Evolutionary conservation across 37 sponge, comb jelly and placozoan species (phyloP), one percentile per base, ranked within the genome.

Genomic region (Halichondria panicea): DNA sequence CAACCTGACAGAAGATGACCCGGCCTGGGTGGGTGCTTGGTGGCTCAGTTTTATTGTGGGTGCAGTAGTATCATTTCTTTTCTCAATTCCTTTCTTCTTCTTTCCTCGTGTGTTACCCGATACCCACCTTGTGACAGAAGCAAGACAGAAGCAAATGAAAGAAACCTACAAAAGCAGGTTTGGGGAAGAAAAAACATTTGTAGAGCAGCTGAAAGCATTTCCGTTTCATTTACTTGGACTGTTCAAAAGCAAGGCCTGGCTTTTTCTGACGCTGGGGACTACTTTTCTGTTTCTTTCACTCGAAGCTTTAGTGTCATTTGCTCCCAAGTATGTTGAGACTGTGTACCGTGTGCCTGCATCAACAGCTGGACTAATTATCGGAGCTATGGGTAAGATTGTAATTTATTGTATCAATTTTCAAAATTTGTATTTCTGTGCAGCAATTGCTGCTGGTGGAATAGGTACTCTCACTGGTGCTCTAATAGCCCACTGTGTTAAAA

Each of bases 11-110:
- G 28, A 43, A 4, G 63, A 50, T 65, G 74, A 88, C 71, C 77
- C 83, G 3, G 82, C 60, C 27, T 93, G 73, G 68, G 86, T 93
- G 27, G 94, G 94, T 13, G 89, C 83, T 0, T 93, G 94, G 94
- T 93, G 94, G 94, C 48, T 88, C 1, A 80, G 88, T 8, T 93
- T 88, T 43, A 46, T 93, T 12, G 3, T 68, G 40, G 18, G 32
- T 32, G 81, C 77, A 13, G 15, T 79, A 33, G 22, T 88, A 18
- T 64, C 63, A 1, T 43, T 81, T 15, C 11, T 90, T 6, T 15
- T 74, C 8, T n/a, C 81, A 0, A 43, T 90, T 0, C 91, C 86
- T 27, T 72, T 90, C 54, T 66, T 90, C 70, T 53, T 79, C 66
- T 90, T 64, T 46, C 91, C 91, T 18, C 67, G 77, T 6, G 50